Conservation (phyloP, 2,113 vertebrate genomes). For the Epinephelus lanceolatus region DNA sequence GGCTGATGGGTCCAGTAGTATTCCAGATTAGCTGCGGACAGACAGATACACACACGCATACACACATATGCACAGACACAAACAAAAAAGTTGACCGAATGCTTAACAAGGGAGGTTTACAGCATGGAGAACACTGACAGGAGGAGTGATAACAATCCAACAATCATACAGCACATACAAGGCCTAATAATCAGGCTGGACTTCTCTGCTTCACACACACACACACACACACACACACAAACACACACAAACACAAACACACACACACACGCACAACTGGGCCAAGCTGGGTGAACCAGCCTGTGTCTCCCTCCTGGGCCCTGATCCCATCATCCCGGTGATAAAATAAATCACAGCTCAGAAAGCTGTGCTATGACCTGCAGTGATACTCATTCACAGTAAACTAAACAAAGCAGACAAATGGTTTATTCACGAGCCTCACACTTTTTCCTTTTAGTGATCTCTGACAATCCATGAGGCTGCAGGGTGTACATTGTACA, state of each 20-base stretch:
- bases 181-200: conserved; percentile 1
- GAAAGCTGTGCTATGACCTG: conserved; percentile 6
- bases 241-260: too few species aligned
- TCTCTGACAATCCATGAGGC: conserved; percentile 13
- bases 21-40: too few species aligned
- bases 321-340: conserved; percentile 11
- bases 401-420: conserved; percentile 19
- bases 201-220: background rate
- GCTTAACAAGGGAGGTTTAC: background rate
- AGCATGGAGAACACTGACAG: background rate
- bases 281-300: background rate
- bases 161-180: background rate
- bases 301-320: background rate
- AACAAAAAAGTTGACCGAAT: too few species aligned
- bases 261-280: conserved; percentile 9
- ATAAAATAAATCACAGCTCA: conserved; percentile 4
- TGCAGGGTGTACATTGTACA: background rate
- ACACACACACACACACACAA: background rate
- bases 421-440: background rate
- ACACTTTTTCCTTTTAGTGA: conserved; percentile 21
- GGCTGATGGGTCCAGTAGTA: too few species aligned
- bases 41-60: too few species aligned
- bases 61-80: too few species aligned
- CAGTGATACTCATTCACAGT: background rate
- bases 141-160: background rate